Evolutionary conservation across 1,140 invertebrate species (phyloP).

Genomic region (Dryas iulia): DNA sequence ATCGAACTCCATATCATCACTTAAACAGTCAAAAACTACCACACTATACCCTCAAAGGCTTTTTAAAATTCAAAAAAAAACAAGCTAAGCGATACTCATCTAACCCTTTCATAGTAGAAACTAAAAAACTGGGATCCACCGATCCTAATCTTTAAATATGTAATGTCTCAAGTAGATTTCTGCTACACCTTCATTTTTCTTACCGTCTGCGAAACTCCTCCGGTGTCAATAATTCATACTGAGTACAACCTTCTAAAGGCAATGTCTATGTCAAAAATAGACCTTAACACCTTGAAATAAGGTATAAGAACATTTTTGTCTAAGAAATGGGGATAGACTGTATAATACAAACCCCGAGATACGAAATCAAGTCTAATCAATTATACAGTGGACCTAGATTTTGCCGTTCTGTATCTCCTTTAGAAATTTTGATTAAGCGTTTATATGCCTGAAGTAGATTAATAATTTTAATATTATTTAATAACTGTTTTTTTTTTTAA

Average conservation of each 20-base stretch:
- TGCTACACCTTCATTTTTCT: conserved; percentile 10
- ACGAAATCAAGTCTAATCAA: background rate
- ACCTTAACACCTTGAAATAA: background rate
- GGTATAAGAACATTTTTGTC: background rate
- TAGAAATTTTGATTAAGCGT: background rate
- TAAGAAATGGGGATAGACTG: background rate
- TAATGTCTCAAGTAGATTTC: conserved; percentile 11
- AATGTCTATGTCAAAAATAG: background rate
- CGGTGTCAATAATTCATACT: conserved; percentile 13
- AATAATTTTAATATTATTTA: too few species aligned
- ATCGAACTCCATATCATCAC: too few species aligned
- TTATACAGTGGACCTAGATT: background rate
- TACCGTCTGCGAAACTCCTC: background rate
- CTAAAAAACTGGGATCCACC: background rate
- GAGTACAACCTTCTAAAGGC: background rate
- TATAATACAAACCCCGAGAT: background rate
- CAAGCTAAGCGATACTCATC: background rate
- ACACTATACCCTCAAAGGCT: too few species aligned
- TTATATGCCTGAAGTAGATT: too few species aligned
- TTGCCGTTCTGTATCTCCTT: background rate
- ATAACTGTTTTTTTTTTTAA: too few species aligned
- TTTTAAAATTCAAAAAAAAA: background rate
- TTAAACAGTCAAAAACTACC: too few species aligned
- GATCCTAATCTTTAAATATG: conserved; percentile 9
- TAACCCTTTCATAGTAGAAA: background rate